phyloP scores from a whole-genome alignment of 1,140 invertebrate genomes.

The Aphidius ervi region DNA sequence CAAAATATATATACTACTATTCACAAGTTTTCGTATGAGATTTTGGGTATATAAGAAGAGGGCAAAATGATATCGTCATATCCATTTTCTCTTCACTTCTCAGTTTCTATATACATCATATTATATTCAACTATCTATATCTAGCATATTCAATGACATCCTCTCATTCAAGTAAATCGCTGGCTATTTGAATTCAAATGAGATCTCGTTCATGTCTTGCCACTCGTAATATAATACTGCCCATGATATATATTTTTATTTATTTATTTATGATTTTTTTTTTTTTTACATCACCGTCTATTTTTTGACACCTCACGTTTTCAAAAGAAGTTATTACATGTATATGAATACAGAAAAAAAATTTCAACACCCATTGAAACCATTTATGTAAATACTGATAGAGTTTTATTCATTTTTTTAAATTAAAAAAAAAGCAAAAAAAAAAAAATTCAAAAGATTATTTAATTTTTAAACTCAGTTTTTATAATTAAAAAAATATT shows the following conservation, averaged over 20 bases:
- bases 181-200: slow-evolving; percentile 32
- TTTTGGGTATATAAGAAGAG: background rate
- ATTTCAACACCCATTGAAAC: no score
- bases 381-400: no score
- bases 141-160: slow-evolving; percentile 28
- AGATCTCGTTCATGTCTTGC: slow-evolving; percentile 25
- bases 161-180: slow-evolving; percentile 27
- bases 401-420: no score
- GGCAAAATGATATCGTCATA: slow-evolving; percentile 14
- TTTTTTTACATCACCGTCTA: background rate
- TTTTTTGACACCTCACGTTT: no score
- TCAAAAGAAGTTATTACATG: no score
- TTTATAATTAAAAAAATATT: no score
- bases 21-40: background rate
- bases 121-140: slow-evolving; percentile 2
- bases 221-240: slow-evolving; percentile 22
- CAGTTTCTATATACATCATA: background rate
- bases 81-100: slow-evolving; percentile 17
- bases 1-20: background rate
- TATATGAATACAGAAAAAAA: no score
- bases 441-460: no score
- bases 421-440: no score
- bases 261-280: slow-evolving; percentile 2
- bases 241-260: background rate
- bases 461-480: no score